Conservation (phyloP, 2,113 vertebrate species). For the Neogobius melanostomus region DNA sequence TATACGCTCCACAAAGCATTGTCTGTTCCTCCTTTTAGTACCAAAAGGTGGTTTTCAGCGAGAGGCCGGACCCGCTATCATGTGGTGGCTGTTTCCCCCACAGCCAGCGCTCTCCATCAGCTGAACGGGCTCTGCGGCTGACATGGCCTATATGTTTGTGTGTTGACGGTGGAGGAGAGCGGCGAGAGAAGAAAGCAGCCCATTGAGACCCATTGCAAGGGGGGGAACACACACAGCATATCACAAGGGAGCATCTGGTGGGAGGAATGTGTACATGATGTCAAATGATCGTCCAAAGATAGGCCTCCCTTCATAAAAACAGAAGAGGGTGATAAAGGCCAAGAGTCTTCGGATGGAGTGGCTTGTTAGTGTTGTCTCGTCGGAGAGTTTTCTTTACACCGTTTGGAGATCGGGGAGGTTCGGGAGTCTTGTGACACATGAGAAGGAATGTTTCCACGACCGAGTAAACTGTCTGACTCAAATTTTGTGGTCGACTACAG, state of each 20-base stretch:
- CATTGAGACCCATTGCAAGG: slow-evolving; percentile 65
- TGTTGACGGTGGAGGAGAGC: slow-evolving; percentile 47
- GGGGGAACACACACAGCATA: slow-evolving; percentile 70
- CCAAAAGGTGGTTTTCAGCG: slow-evolving; percentile 75
- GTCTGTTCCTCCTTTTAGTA: slow-evolving; percentile 68
- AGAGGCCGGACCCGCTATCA: slow-evolving; percentile 67
- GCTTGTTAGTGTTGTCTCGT: slow-evolving; percentile 66
- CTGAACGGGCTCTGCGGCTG: slow-evolving; percentile 70
- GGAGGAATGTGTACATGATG: slow-evolving; percentile 76
- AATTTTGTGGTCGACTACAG: slow-evolving; percentile 40
- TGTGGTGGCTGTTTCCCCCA: slow-evolving; percentile 70
- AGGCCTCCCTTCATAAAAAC: slow-evolving; percentile 66
- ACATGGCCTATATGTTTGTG: slow-evolving; percentile 72
- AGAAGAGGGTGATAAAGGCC: slow-evolving; percentile 56
- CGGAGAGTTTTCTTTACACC: slow-evolving; percentile 56
- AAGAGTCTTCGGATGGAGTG: slow-evolving; percentile 55
- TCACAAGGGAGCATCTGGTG: slow-evolving; percentile 77
- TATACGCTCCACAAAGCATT: slow-evolving; percentile 76
- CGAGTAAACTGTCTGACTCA: slow-evolving; percentile 54
- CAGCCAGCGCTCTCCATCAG: slow-evolving; percentile 66
- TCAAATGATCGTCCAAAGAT: slow-evolving; percentile 77
- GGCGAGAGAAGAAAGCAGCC: slow-evolving; percentile 67
- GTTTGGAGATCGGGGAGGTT: slow-evolving; percentile 44
- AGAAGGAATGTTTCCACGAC: slow-evolving; percentile 63
- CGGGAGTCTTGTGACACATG: slow-evolving; percentile 52